These are phyloP conservation scores for Lasioglossum leucozonium DNA, from an alignment of 2,888 invertebrate species.

Conservation along the genomic window DNA sequence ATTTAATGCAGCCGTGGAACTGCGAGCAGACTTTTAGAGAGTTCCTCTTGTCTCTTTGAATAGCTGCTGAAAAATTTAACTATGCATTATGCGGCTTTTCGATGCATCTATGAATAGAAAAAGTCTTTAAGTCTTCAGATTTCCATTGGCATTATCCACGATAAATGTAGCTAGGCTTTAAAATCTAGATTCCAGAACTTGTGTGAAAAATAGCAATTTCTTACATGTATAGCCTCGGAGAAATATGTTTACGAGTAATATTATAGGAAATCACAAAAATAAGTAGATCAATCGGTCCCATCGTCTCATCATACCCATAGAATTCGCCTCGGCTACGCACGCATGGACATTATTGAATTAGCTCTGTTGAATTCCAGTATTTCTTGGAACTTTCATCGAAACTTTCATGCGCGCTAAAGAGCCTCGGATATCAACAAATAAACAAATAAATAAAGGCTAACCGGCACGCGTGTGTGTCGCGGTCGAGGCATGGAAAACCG, in stretches of 20 bases:
- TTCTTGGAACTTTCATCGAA: not conserved
- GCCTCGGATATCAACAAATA: not conserved
- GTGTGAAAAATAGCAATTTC: not conserved
- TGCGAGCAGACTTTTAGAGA: not conserved
- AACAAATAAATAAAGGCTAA: not conserved
- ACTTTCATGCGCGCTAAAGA: not conserved
- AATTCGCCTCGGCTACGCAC: too few species aligned
- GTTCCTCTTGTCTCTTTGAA: not conserved
- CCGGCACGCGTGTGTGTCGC: conserved; percentile 6
- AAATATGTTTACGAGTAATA: too few species aligned
- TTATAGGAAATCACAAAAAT: too few species aligned
- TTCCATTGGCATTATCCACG: not conserved
- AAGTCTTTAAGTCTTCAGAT: not conserved
- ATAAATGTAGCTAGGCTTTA: too few species aligned
- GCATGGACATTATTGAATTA: not conserved
- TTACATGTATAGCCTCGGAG: too few species aligned
- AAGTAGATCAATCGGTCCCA: too few species aligned
- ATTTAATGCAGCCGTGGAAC: not conserved
- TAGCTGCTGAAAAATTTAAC: not conserved
- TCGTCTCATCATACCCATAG: too few species aligned
- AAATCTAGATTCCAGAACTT: not conserved
- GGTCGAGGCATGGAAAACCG: conserved; percentile 12
- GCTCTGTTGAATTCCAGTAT: not conserved
- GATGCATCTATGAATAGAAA: not conserved
- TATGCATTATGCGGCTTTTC: not conserved